Evolutionary conservation across 1,140 invertebrate genomes (phyloP).

Genomic region (Drosophila ironensis): DNA sequence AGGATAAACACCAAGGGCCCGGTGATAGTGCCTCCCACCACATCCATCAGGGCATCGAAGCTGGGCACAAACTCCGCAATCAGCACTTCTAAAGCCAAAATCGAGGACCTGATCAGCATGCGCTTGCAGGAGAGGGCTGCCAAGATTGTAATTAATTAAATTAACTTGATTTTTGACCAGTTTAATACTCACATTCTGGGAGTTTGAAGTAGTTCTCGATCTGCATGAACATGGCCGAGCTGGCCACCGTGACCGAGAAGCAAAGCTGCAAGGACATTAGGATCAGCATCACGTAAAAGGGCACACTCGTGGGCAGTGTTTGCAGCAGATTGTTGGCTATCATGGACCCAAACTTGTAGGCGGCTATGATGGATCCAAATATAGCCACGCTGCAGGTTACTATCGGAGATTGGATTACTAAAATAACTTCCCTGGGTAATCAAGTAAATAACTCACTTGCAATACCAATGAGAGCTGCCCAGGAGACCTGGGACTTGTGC

Average conservation of each 20-base stretch:
- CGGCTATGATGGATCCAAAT: slow-evolving; percentile 85
- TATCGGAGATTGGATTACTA: slow-evolving; percentile 29
- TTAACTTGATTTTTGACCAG: slow-evolving; percentile 24
- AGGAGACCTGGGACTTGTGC: slow-evolving; percentile 85
- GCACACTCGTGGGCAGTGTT: slow-evolving; percentile 85
- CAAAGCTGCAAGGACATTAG: slow-evolving; percentile 89
- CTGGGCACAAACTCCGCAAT: slow-evolving; percentile 91
- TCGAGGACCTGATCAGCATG: slow-evolving; percentile 87
- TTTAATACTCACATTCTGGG: slow-evolving; percentile 83
- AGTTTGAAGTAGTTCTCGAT: slow-evolving; percentile 85
- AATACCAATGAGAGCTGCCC: slow-evolving; percentile 86
- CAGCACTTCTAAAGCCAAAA: slow-evolving; percentile 88
- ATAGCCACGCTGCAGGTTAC: slow-evolving; percentile 86
- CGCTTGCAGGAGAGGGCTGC: slow-evolving; percentile 91
- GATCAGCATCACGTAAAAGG: slow-evolving; percentile 85
- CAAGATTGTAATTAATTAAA: slow-evolving; percentile 23
- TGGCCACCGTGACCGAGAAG: slow-evolving; percentile 88
- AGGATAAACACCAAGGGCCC: slow-evolving; percentile 93
- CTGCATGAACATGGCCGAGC: slow-evolving; percentile 89
- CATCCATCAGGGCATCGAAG: slow-evolving; percentile 94
- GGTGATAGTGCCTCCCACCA: slow-evolving; percentile 92
- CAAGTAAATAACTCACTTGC: slow-evolving; percentile 82
- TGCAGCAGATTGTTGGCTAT: slow-evolving; percentile 83
- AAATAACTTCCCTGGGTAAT: neutral
- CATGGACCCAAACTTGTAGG: slow-evolving; percentile 85